Conservation (phyloP, 2,888 invertebrate species). For the Nemurella pictetii region DNA sequence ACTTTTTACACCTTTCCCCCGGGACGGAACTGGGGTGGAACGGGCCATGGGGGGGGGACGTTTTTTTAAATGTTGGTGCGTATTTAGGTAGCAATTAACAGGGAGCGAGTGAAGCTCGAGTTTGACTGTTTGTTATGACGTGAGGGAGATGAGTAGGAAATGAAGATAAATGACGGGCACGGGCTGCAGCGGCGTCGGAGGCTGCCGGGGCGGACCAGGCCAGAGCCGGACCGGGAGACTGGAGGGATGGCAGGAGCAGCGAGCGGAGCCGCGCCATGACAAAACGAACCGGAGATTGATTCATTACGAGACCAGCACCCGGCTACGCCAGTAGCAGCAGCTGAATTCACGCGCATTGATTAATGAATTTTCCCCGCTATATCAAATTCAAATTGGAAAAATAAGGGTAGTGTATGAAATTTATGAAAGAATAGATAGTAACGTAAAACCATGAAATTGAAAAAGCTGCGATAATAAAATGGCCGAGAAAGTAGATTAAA, state of each 20-base stretch:
- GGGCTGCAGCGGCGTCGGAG: too few species aligned
- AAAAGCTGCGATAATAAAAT: not conserved
- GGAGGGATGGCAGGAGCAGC: not conserved
- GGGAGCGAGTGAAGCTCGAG: not conserved
- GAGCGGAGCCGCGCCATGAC: not conserved
- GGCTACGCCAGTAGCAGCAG: not conserved
- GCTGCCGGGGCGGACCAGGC: not conserved
- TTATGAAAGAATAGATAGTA: conserved; percentile 2
- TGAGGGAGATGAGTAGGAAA: conserved; percentile 36
- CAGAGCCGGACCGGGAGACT: not conserved
- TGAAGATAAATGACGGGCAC: conserved; percentile 40
- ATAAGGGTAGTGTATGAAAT: conserved; percentile 8
- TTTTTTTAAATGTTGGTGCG: conserved; percentile 7
- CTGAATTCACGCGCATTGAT: conserved; percentile 14
- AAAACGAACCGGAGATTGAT: conserved; percentile 25
- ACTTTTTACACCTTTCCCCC: not conserved
- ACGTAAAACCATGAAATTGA: not conserved
- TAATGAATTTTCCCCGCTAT: conserved; percentile 23
- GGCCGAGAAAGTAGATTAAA: not conserved
- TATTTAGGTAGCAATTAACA: conserved; percentile 13
- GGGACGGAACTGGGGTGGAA: not conserved
- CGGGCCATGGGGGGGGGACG: not conserved
- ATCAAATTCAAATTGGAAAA: conserved; percentile 30
- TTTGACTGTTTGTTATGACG: conserved; percentile 31
- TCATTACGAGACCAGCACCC: conserved; percentile 20